Evolutionary conservation across 1,140 invertebrate genomes (phyloP).

Genomic region (Acyrthosiphon pisum): DNA sequence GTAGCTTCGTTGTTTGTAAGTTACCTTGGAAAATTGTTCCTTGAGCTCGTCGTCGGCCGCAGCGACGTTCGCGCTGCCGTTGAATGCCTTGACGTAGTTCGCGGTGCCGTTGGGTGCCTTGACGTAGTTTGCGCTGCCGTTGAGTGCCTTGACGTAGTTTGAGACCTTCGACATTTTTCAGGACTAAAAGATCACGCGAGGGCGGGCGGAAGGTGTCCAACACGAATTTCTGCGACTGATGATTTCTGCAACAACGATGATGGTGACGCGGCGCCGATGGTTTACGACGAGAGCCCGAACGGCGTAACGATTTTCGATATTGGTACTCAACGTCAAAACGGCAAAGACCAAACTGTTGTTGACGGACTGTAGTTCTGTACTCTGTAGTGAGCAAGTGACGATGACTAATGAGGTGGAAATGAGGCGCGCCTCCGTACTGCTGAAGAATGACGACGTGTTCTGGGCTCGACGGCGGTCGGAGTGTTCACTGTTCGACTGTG

Average conservation of each 20-base stretch:
- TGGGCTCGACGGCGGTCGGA: background rate
- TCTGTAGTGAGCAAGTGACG: background rate
- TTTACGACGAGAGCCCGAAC: background rate
- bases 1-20: background rate
- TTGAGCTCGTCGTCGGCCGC: constrained; percentile 49
- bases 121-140: constrained; percentile 27
- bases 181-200: background rate
- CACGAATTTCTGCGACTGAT: background rate
- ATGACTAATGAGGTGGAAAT: background rate
- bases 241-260: no score
- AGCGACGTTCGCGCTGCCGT: constrained; percentile 25
- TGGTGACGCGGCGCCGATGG: background rate
- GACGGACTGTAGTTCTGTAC: no score
- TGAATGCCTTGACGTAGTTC: constrained; percentile 26
- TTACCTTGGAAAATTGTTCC: constrained; percentile 56
- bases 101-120: constrained; percentile 33
- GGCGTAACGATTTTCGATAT: background rate
- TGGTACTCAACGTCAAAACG: background rate
- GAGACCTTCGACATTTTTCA: constrained; percentile 34
- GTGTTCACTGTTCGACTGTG: background rate
- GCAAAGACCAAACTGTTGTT: background rate
- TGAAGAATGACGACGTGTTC: background rate
- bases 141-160: no score
- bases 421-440: background rate
- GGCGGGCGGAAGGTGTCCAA: background rate